Evolutionary conservation across 2,113 vertebrate species (phyloP), one percentile per base, ranked within the genome.

Genomic region (Chloebia gouldiae): DNA sequence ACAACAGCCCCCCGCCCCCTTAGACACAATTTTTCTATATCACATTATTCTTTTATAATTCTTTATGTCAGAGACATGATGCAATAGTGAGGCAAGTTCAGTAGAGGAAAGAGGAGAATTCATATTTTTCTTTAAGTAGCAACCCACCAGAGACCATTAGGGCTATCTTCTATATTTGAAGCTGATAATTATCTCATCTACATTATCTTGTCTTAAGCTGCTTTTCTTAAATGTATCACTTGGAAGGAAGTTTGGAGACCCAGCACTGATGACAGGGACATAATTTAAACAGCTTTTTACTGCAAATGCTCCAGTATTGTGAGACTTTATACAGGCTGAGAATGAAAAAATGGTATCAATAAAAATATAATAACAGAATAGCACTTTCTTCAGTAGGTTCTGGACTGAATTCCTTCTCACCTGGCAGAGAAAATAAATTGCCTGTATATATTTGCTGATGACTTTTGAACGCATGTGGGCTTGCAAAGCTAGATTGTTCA

Each of bases 1-100:
- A n/a, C 3, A 61, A 37, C 7, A 33, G 11, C 3, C 1, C 15
- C 3, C 1, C 1, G 14, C 3, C 1, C 4, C 2, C 13, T 20
- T 35, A 69, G 7, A 65, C 28, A 23, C 10, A 8, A 27, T 47
- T 33, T 1, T 61, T 88, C 44, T n/a, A 12, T 59, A 79, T 39
- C 21, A 44, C 39, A 9, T 39, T 39, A 9, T 39, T 39, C 11
- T 39, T 39, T 39, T 39, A 39, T 39, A 39, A 39, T 39, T 39
- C 39, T 39, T 39, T 39, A 39, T 2, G 0, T 30, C n/a, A 76
- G 33, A 71, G 21, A 7, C 59, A 6, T 71, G 42, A 59, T 30
- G 35, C 7, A 47, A 61, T 10, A 51, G 22, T 5, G 4, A 65
- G 11, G 9, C 10, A 66, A 66, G 13, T 8, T 54, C 30, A 51